These are phyloP conservation scores for Brachionus rotundiformis DNA, from an alignment of 1,140 invertebrate species.

Conservation along the genomic window DNA sequence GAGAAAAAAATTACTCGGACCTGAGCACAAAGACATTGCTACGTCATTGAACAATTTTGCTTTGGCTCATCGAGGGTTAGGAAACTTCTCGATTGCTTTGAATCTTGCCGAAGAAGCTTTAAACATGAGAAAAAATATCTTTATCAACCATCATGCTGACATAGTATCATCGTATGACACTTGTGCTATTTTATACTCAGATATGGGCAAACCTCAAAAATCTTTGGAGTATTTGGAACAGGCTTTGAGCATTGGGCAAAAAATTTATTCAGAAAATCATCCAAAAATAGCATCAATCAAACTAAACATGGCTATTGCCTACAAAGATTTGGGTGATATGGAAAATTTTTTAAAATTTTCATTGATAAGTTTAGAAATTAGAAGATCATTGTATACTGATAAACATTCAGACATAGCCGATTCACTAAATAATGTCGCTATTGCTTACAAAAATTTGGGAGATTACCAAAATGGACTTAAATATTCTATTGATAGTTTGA, in stretches of 20 bases:
- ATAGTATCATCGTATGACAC: background rate
- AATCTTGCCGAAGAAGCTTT: background rate
- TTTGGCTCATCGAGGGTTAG: background rate
- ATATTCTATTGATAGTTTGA: background rate
- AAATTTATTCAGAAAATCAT: background rate
- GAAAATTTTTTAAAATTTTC: slow-evolving; percentile 33
- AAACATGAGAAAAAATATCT: background rate
- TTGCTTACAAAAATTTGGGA: background rate
- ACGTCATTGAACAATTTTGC: slow-evolving; percentile 13
- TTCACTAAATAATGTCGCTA: slow-evolving; percentile 1
- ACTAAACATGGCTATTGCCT: background rate
- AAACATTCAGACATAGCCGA: slow-evolving; percentile 14
- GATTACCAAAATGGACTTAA: background rate
- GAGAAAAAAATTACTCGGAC: slow-evolving; percentile 16
- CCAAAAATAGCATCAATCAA: background rate
- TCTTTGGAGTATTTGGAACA: background rate
- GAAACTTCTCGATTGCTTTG: background rate
- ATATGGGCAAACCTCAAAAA: background rate
- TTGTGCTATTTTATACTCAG: background rate
- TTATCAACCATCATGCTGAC: background rate
- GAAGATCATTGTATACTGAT: background rate
- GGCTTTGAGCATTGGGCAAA: background rate
- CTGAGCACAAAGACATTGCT: background rate
- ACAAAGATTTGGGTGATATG: slow-evolving; percentile 4
- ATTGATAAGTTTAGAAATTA: background rate